A percentile compares a stretch with the other conserved stretches of the same genome.
Conservation (phyloP, 2,113 vertebrate species). For the human region GRCh38 chrX:41228501-41229000, state of each 20-base stretch:
- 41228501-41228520: background rate
- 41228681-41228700: background rate
- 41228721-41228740: constrained; percentile 12
- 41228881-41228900: too few relatives aligned
- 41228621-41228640: background rate
- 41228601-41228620: background rate
- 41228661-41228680: constrained; percentile 3
- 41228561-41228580: constrained; percentile 5
- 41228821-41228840: background rate
- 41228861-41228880: too few relatives aligned
- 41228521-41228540: background rate
- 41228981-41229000: too few relatives aligned
- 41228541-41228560: background rate
- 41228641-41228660: background rate
- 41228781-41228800: background rate
- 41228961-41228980: too few relatives aligned
- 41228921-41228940: too few relatives aligned
- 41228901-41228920: too few relatives aligned
- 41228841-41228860: too few relatives aligned
- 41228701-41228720: background rate
- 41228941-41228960: too few relatives aligned
- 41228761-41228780: background rate
- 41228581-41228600: background rate
- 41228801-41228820: constrained; percentile 17
- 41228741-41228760: background rate